phyloP scores from a whole-genome alignment of 2,797 vertebrate genomes.

The Gallinago stenura region DNA sequence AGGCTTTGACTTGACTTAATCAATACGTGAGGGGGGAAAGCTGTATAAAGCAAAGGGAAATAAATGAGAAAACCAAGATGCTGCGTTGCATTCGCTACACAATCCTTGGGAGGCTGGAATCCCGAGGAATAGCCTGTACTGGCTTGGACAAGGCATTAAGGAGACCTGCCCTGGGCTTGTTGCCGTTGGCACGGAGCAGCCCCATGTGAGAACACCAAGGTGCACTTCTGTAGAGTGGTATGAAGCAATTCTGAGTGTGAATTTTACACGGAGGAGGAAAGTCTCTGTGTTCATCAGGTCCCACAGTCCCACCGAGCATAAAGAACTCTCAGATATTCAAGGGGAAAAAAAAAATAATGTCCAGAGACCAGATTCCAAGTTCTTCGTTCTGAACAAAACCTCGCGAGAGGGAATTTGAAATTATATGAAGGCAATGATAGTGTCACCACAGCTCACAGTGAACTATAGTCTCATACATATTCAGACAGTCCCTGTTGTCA shows the following conservation, averaged over 20 bases:
- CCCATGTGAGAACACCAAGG: background rate
- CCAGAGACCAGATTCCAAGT: background rate
- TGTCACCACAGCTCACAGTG: background rate
- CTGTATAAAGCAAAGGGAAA: background rate
- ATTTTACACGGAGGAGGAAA: background rate
- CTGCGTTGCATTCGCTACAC: background rate
- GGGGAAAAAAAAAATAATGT: background rate
- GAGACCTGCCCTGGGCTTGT: background rate
- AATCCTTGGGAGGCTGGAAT: background rate
- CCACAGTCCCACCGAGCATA: background rate
- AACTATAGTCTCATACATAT: background rate
- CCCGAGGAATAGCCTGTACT: background rate
- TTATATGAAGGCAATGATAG: background rate
- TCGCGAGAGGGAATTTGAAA: background rate
- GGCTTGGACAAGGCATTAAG: background rate
- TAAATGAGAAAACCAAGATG: background rate
- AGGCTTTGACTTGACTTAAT: slow-evolving; percentile 1
- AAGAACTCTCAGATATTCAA: background rate
- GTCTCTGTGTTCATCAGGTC: background rate
- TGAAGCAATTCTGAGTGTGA: background rate
- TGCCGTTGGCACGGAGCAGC: background rate
- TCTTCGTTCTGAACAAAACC: background rate
- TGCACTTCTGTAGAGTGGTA: background rate
- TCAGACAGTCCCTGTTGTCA: background rate
- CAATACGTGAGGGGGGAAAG: slow-evolving; percentile 17